Base-by-base conservation (phyloP, 2,888 invertebrate species). In the Drosophila algonquin region DNA sequence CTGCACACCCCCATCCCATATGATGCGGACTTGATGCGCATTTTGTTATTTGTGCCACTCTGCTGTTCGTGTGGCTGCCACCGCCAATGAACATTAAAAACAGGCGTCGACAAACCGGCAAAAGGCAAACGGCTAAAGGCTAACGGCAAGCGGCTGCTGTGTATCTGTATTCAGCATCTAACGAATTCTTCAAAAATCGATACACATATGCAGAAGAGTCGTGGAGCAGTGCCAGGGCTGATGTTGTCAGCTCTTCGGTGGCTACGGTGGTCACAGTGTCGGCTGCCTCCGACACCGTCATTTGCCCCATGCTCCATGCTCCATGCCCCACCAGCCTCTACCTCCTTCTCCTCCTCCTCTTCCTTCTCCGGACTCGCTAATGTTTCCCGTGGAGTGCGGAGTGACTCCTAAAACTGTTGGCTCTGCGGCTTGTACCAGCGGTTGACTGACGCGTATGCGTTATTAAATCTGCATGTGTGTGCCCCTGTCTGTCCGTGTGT, bases 361-460 rank as follows among this genome's bases (percentile, higher is more conserved):
- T 44, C 46, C 14, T 21, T 46, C 32, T 44, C 52, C 32, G 14
- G 61, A 48, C 24, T 18, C 55, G 35, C 53, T 77, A 54, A 58
- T 68, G 67, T 44, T 69, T 54, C 62, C 69, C 56, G 50, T 59
- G 44, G 48, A 30, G 50, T 48, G 57, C 16, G 63, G 60, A 67
- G 46, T 73, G 63, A 54, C 52, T 57, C 63, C 65, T 62, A 62
- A 70, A 78, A 71, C 81, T 85, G 80, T 73, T 77, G 73, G 72
- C 70, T 58, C 53, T 89, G 81, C 70, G 87, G 82, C 87, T 81
- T 87, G 77, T 84, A 73, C 73, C 71, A 69, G 77, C 80, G 85
- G 89, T 89, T 85, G 89, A 84, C 69, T 89, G 89, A 89, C 85
- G 89, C 79, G 79, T 73, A 73, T 84, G 89, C 84, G 81, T 84